A percentile compares a stretch with the other conserved stretches of the same genome.
These are phyloP conservation scores for Medauroidea extradentata DNA, from an alignment of 1,140 invertebrate genomes.

Conservation along the genomic window DNA sequence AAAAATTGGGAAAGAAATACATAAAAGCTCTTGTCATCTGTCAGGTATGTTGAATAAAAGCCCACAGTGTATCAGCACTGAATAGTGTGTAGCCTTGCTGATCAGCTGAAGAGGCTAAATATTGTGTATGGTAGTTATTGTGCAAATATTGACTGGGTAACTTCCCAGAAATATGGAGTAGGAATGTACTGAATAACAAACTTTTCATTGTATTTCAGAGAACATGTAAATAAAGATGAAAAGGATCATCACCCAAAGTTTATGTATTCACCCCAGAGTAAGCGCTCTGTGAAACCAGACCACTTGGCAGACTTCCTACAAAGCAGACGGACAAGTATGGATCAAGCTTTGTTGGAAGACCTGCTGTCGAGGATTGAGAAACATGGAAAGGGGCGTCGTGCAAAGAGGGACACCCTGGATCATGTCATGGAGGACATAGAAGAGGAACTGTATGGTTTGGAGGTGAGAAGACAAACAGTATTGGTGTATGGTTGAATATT, in stretches of 20 bases:
- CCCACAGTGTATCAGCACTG: no score
- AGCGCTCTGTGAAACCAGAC: constrained; percentile 15
- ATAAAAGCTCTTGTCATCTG: no score
- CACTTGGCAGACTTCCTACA: constrained; percentile 16
- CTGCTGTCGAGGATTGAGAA: not conserved
- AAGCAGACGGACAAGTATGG: not conserved
- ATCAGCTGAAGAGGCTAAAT: no score
- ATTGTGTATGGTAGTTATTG: no score
- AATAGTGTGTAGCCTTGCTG: no score
- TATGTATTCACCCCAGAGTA: constrained; percentile 22
- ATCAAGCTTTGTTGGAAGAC: not conserved
- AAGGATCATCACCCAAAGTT: constrained; percentile 28
- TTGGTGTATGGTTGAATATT: no score
- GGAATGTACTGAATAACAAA: no score
- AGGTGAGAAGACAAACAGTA: constrained; percentile 37
- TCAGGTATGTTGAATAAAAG: no score
- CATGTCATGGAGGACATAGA: constrained; percentile 61
- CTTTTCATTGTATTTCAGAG: constrained; percentile 1
- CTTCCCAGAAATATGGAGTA: no score
- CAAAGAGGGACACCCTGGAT: constrained; percentile 46
- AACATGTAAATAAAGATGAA: constrained; percentile 13
- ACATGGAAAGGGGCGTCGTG: not conserved
- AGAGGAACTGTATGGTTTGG: constrained; percentile 50
- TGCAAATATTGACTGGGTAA: no score
- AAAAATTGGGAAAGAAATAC: no score